Conservation (phyloP, 1,140 invertebrate genomes). For the Drosophila jambulina region DNA sequence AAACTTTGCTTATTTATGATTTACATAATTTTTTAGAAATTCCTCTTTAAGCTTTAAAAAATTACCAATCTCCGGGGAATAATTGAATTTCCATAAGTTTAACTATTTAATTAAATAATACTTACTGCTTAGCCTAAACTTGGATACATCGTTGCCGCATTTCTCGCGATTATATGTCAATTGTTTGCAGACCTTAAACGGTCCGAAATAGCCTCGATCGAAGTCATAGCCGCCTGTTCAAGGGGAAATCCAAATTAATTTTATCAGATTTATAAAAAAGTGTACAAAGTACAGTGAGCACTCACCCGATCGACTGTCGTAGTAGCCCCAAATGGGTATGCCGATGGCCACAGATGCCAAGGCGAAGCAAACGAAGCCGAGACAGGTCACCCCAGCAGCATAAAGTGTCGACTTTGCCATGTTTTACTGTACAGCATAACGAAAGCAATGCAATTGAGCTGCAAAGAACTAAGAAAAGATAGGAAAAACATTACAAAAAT, state of each 20-base stretch:
- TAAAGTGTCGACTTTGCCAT: slow-evolving; percentile 87
- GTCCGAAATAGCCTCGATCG: slow-evolving; percentile 93
- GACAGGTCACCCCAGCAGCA: slow-evolving; percentile 90
- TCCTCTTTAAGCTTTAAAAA: too few species aligned
- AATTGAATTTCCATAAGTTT: not conserved
- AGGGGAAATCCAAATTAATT: slow-evolving; percentile 44
- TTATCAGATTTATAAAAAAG: slow-evolving; percentile 64
- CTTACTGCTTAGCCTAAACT: slow-evolving; percentile 92
- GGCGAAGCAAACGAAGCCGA: slow-evolving; percentile 91
- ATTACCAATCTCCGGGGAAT: too few species aligned
- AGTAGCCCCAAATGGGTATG: slow-evolving; percentile 92
- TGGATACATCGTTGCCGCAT: slow-evolving; percentile 91
- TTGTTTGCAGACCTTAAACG: slow-evolving; percentile 93
- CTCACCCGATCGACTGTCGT: slow-evolving; percentile 87
- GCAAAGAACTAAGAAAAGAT: slow-evolving; percentile 36
- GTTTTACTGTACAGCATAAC: slow-evolving; percentile 81
- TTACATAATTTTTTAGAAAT: too few species aligned
- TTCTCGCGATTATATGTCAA: slow-evolving; percentile 92
- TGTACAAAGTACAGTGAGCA: slow-evolving; percentile 11
- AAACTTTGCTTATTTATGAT: too few species aligned
- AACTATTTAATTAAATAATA: not conserved
- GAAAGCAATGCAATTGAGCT: slow-evolving; percentile 62
- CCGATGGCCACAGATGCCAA: slow-evolving; percentile 91
- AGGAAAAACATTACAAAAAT: too few species aligned
- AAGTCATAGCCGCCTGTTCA: slow-evolving; percentile 76